Conservation (phyloP, 2,888 invertebrate genomes). For the Spisula subtruncata region DNA sequence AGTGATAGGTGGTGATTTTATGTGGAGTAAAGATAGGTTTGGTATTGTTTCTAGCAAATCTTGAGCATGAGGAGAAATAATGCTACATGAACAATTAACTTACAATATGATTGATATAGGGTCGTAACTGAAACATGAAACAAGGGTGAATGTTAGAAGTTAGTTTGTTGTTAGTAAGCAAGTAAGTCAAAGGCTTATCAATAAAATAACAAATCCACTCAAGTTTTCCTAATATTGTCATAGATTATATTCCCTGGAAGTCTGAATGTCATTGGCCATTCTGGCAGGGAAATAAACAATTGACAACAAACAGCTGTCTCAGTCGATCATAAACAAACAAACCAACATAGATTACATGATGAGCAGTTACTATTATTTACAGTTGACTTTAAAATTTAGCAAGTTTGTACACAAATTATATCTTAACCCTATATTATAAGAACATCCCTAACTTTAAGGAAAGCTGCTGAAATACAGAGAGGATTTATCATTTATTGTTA, state of each 20-base stretch:
- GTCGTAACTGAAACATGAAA: slow-evolving; percentile 48
- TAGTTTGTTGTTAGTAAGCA: not conserved
- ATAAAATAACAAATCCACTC: slow-evolving; percentile 1
- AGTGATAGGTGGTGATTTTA: not conserved
- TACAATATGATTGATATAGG: slow-evolving; percentile 51
- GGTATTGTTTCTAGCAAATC: slow-evolving; percentile 4
- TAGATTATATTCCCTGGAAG: too few species aligned
- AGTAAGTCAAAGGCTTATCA: not conserved
- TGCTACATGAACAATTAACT: slow-evolving; percentile 37
- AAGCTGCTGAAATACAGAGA: not conserved
- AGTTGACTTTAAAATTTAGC: too few species aligned
- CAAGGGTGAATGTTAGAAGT: not conserved
- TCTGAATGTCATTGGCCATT: too few species aligned
- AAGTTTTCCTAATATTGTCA: not conserved
- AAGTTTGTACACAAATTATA: too few species aligned
- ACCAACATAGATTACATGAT: too few species aligned
- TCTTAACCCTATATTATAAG: too few species aligned
- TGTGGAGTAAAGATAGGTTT: not conserved
- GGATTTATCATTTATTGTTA: not conserved
- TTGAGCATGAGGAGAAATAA: not conserved
- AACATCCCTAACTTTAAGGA: too few species aligned
- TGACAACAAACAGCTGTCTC: too few species aligned
- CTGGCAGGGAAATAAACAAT: too few species aligned
- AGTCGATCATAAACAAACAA: too few species aligned
- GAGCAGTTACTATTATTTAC: too few species aligned